Evolutionary conservation across 2,888 invertebrate genomes (phyloP).

Genomic region (Eumerus sabulonum): DNA sequence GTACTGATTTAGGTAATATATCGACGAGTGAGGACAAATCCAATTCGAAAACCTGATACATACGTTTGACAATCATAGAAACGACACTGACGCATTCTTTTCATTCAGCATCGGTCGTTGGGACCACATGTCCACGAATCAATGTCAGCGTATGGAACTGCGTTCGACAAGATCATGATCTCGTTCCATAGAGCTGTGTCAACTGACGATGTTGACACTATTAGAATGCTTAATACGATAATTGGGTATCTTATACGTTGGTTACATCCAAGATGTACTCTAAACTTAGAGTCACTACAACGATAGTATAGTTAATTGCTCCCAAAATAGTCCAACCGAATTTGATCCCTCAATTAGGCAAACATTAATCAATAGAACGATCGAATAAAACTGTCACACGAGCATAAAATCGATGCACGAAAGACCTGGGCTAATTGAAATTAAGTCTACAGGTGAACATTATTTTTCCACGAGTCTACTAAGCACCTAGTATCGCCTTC

Average conservation of each 20-base stretch:
- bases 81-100: slow-evolving; percentile 49
- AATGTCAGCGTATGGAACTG: slow-evolving; percentile 49
- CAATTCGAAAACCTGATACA: not conserved
- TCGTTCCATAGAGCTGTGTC: slow-evolving; percentile 3
- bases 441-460: slow-evolving; percentile 46
- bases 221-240: no score
- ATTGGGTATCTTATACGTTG: no score
- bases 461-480: slow-evolving; percentile 28
- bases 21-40: not conserved
- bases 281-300: not conserved
- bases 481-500: not conserved
- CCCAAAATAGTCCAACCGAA: slow-evolving; percentile 1
- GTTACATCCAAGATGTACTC: not conserved
- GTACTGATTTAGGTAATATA: not conserved
- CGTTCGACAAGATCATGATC: slow-evolving; percentile 55
- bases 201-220: no score
- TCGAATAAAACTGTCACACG: slow-evolving; percentile 39
- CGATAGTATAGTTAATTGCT: not conserved
- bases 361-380: slow-evolving; percentile 43
- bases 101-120: slow-evolving; percentile 9
- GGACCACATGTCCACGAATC: slow-evolving; percentile 42
- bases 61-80: slow-evolving; percentile 14
- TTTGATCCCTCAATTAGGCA: slow-evolving; percentile 16
- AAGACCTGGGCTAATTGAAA: slow-evolving; percentile 55
- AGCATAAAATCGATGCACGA: slow-evolving; percentile 17